A percentile compares a stretch with the other conserved stretches of the same genome.
phyloP scores from a whole-genome alignment of 1,140 invertebrate species.

The Nymphalis io region DNA sequence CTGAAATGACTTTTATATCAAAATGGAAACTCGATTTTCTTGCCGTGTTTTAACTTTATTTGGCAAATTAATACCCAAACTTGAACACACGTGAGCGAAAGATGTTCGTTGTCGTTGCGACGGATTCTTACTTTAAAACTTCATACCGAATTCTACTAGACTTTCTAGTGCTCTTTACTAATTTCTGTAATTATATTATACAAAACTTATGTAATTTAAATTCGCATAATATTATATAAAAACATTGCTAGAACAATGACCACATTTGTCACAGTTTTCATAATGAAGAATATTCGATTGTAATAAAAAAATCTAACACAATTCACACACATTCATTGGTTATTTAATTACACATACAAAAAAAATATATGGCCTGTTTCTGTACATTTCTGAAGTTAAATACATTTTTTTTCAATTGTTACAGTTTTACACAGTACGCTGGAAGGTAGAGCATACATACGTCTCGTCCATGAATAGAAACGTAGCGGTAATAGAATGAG shows the following conservation, averaged over 20 bases:
- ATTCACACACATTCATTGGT: too few species aligned
- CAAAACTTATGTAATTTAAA: not conserved
- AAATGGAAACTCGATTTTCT: constrained; percentile 10
- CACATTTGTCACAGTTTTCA: too few species aligned
- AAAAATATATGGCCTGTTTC: not conserved
- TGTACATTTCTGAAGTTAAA: not conserved
- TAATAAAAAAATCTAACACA: too few species aligned
- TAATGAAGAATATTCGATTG: too few species aligned
- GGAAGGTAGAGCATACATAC: constrained; percentile 50
- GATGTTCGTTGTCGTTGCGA: constrained; percentile 21
- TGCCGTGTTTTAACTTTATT: constrained; percentile 29
- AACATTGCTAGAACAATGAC: too few species aligned
- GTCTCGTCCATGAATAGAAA: constrained; percentile 46
- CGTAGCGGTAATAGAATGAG: constrained; percentile 49
- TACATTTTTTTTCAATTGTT: not conserved
- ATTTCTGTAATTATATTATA: constrained; percentile 29
- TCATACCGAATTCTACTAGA: constrained; percentile 18
- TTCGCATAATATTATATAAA: not conserved
- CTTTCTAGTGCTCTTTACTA: constrained; percentile 17
- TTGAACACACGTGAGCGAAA: constrained; percentile 24
- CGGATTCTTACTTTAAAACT: constrained; percentile 27
- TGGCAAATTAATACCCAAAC: constrained; percentile 26
- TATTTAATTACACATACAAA: too few species aligned
- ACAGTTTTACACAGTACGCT: constrained; percentile 39
- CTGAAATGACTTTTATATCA: constrained; percentile 23